These are phyloP conservation scores for Phoeniculus purpureus DNA, from an alignment of 2,797 vertebrate species.

Conservation along the genomic window DNA sequence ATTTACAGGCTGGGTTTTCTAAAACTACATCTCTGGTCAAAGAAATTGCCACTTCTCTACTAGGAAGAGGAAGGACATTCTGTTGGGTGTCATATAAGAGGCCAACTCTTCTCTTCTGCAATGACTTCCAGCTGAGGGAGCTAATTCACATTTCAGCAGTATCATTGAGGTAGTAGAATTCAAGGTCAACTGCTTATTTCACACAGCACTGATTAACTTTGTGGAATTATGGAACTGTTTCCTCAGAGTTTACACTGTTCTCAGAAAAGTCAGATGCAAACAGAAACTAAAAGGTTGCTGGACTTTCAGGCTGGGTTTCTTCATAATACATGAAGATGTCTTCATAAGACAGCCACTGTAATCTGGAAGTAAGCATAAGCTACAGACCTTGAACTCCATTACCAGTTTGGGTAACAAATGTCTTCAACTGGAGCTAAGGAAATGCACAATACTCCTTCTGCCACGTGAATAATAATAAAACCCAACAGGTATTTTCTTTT, in stretches of 20 bases:
- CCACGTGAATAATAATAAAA: background rate
- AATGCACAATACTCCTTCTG: background rate
- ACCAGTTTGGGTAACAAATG: background rate
- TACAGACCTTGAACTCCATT: background rate
- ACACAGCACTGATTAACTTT: background rate
- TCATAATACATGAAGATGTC: background rate
- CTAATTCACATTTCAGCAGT: background rate
- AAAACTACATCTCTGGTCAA: background rate
- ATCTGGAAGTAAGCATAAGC: background rate
- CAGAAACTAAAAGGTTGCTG: background rate
- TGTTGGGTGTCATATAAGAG: background rate
- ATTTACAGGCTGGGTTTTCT: background rate
- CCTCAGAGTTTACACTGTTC: background rate
- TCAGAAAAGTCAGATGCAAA: background rate
- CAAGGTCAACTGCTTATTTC: background rate
- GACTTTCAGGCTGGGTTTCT: background rate
- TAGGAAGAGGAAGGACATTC: background rate
- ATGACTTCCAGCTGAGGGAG: background rate
- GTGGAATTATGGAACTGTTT: background rate
- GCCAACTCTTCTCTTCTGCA: background rate
- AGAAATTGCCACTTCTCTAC: background rate
- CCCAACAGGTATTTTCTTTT: too few species aligned
- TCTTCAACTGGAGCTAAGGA: background rate
- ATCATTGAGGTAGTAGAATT: background rate
- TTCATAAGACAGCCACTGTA: background rate